Conservation (phyloP, 2,113 vertebrate genomes). For the Eulemur rufifrons region DNA sequence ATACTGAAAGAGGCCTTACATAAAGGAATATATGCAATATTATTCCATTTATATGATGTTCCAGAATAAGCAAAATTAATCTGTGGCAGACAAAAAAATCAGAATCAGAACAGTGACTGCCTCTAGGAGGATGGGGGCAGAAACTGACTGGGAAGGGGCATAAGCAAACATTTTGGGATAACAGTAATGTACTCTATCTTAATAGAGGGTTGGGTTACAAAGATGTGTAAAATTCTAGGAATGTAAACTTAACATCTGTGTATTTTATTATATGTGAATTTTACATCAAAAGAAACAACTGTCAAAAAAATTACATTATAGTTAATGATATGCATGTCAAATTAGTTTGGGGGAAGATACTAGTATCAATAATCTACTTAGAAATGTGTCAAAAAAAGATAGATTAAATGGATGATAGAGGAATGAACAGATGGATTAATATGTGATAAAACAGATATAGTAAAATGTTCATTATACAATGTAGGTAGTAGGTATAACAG, state of each 20-base stretch:
- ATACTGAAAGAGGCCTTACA: neutral
- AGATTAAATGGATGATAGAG: neutral
- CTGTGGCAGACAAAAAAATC: neutral
- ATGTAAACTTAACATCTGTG: constrained; percentile 1
- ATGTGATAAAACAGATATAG: neutral
- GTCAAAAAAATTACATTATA: neutral
- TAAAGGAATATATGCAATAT: neutral
- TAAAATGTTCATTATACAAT: neutral
- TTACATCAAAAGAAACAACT: neutral
- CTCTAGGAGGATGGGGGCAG: neutral
- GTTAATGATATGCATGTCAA: neutral
- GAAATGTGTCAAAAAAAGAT: neutral
- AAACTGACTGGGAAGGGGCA: neutral
- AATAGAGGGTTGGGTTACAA: neutral
- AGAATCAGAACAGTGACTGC: neutral
- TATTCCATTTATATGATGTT: neutral
- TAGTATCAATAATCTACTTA: neutral
- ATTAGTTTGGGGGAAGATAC: neutral
- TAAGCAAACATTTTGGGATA: neutral
- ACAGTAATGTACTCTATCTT: neutral
- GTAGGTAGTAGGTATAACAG: neutral
- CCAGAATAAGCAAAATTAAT: constrained; percentile 3
- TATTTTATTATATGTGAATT: neutral
- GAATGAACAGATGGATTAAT: neutral
- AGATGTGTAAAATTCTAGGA: neutral